Conservation (phyloP, 2,797 vertebrate species). For the Cygnus olor region DNA sequence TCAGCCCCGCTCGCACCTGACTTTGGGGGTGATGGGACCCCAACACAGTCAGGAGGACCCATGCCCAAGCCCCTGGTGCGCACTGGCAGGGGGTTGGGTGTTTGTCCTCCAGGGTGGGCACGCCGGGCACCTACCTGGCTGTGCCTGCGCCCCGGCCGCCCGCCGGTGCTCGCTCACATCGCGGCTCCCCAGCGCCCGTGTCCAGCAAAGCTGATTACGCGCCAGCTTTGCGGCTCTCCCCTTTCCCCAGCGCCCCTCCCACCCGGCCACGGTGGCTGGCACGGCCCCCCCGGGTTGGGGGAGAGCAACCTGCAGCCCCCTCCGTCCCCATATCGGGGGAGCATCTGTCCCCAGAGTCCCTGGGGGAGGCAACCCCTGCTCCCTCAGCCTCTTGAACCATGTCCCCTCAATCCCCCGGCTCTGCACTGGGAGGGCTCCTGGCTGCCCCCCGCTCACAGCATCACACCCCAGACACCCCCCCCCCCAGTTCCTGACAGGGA, state of each 20-base stretch:
- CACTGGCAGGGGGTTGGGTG: neutral
- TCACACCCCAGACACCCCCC: neutral
- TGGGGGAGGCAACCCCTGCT: neutral
- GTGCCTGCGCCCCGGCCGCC: neutral
- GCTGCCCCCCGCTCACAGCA: too few species aligned
- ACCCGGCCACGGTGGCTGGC: conserved; percentile 2
- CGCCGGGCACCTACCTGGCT: conserved; percentile 24
- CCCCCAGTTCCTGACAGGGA: neutral
- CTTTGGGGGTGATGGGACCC: rapidly evolving
- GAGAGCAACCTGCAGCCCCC: neutral
- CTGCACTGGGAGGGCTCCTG: too few species aligned
- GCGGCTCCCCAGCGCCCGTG: neutral
- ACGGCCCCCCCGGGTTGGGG: neutral
- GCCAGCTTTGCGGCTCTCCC: neutral
- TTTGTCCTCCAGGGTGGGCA: neutral
- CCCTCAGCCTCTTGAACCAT: neutral
- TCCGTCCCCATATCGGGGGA: neutral
- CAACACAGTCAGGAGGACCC: rapidly evolving
- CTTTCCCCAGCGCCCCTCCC: neutral
- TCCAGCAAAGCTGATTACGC: conserved; percentile 45
- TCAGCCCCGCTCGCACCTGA: neutral
- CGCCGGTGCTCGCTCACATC: neutral
- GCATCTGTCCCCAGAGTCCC: neutral
- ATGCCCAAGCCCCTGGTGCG: neutral
- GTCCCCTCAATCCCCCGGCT: too few species aligned